Percentiles rank a stretch among this genome's conserved stretches.
Evolutionary conservation across 2,797 vertebrate species (phyloP).

Genomic region (Micromesistius poutassou): DNA sequence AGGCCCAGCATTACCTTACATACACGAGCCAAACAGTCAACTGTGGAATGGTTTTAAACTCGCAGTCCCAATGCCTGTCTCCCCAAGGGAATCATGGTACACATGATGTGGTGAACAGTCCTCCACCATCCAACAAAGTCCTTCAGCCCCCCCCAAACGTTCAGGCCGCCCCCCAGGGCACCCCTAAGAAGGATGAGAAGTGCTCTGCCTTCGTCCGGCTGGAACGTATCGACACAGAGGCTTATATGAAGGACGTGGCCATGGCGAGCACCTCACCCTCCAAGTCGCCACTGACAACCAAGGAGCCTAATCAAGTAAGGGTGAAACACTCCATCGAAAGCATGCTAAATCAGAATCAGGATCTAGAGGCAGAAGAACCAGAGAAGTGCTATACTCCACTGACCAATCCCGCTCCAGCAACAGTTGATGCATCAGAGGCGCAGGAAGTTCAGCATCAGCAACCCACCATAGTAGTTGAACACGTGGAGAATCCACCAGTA

Average conservation of each 20-base stretch:
- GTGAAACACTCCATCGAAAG: slow-evolving; percentile 71
- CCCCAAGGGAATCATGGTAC: slow-evolving; percentile 82
- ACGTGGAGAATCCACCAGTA: slow-evolving; percentile 31
- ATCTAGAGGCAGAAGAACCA: slow-evolving; percentile 49
- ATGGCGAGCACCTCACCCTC: slow-evolving; percentile 41
- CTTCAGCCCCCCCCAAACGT: slow-evolving; percentile 44
- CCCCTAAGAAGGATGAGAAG: slow-evolving; percentile 27
- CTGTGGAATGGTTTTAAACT: slow-evolving; percentile 92
- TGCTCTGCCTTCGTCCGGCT: slow-evolving; percentile 28
- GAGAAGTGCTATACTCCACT: slow-evolving; percentile 67
- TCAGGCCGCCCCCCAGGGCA: slow-evolving; percentile 35
- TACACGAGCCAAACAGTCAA: slow-evolving; percentile 88
- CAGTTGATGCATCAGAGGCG: slow-evolving; percentile 33
- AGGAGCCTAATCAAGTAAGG: slow-evolving; percentile 51
- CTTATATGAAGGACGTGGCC: slow-evolving; percentile 43
- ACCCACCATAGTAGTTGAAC: slow-evolving; percentile 18
- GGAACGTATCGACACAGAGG: slow-evolving; percentile 44
- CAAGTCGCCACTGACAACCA: slow-evolving; percentile 41
- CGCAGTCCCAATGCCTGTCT: slow-evolving; percentile 85
- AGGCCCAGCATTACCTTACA: slow-evolving; percentile 98
- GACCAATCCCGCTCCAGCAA: slow-evolving; percentile 47
- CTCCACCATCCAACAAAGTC: slow-evolving; percentile 55
- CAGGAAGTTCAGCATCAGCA: slow-evolving; percentile 29
- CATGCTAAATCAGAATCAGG: slow-evolving; percentile 56
- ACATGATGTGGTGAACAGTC: slow-evolving; percentile 53